Evolutionary conservation across 2,888 invertebrate species (phyloP).

Genomic region (Unio pictorum): DNA sequence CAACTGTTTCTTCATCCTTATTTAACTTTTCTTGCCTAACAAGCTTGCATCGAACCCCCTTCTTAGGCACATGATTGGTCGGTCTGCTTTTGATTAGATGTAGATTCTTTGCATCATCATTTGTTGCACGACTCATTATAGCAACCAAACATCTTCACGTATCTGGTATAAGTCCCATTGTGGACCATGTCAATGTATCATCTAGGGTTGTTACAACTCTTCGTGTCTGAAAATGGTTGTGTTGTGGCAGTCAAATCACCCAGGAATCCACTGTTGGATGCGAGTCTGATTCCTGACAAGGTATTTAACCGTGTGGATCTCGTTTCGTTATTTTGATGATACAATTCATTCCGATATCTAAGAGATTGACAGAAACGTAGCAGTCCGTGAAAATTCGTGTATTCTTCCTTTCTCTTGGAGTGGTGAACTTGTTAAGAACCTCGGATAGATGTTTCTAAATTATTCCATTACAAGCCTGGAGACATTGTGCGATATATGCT

Average conservation of each 20-base stretch:
- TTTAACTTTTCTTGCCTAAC: no score
- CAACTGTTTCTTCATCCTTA: no score
- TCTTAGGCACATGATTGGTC: no score
- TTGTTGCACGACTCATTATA: background rate
- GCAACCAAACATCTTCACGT: slow-evolving; percentile 3
- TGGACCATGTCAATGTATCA: slow-evolving; percentile 1
- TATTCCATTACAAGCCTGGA: background rate
- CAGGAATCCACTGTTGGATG: slow-evolving; percentile 9
- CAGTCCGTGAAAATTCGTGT: no score
- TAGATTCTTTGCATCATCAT: background rate
- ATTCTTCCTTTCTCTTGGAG: no score
- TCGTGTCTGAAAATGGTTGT: slow-evolving; percentile 3
- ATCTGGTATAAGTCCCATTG: background rate
- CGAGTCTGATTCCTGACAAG: slow-evolving; percentile 1
- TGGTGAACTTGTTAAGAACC: background rate
- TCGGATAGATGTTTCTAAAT: background rate
- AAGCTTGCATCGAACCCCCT: no score
- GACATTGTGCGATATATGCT: background rate
- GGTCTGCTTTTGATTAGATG: no score
- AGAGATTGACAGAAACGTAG: no score
- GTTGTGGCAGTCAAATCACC: slow-evolving; percentile 13
- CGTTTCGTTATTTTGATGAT: slow-evolving; percentile 4
- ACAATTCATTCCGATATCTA: no score
- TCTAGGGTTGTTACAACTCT: background rate
- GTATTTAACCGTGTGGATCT: slow-evolving; percentile 10